Base-by-base conservation (phyloP, 2,113 vertebrate species). In the Platichthys stellatus region DNA sequence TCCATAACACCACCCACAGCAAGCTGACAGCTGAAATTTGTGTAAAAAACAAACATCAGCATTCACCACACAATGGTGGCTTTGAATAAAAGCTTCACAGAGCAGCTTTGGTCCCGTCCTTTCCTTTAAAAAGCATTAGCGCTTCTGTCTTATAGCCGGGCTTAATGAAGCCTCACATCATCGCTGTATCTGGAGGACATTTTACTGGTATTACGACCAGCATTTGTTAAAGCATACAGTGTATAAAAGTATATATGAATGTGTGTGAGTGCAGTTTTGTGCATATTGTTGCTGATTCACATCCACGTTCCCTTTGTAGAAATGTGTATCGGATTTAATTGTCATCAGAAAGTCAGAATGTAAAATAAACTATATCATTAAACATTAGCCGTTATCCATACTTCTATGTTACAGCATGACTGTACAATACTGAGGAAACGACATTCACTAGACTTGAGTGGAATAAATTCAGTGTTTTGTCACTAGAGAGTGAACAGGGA, bases 401-500 rank as follows among this genome's bases (percentile, higher is more conserved):
- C 58, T 35, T 51, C 49, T 28, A 58, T 63, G 65, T 72, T 56
- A 69, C 26, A 28, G 23, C 20, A 49, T 53, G 35, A 59, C 12
- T 64, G 62, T 63, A 64, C 2, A 21, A 70, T 45, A 23, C 11
- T 60, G 60, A 59, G 58, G 68, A 60, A 85, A 70, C 31, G 11
- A 69, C 35, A 38, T 24, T 28, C 9, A 18, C 76, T n/a, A 77
- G 53, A 64, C 74, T 59, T 61, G 68, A n/a, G 68, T 24, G 47
- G 68, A 77, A 82, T 76, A 71, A 70, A 87, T 81, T 58, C 67
- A 21, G 63, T 63, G 76, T 17, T 81, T 87, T 83, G 84, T 85
- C 76, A 82, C 69, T 64, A 49, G 69, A 76, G 70, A 79, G 70
- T 47, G 78, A 80, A 73, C 73, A 57, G 38, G 54, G 63, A n/a